Conservation (phyloP, 2,888 invertebrate species). For the Caenorhabditis zanzibari region DNA sequence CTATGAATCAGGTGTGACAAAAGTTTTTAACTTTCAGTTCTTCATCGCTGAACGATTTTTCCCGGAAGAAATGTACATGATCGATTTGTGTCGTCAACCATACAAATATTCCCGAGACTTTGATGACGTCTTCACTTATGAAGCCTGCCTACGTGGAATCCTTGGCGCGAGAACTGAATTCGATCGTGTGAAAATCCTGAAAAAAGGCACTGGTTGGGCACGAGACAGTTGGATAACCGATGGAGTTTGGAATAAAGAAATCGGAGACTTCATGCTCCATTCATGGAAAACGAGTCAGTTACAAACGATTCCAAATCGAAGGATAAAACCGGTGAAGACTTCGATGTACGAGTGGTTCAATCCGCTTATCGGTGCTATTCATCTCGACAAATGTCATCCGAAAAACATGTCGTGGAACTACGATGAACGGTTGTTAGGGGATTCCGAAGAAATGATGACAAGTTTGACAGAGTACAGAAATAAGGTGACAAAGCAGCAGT, state of each 20-base stretch:
- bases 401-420: constrained; percentile 61
- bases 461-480: constrained; percentile 45
- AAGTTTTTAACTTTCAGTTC: too few species aligned
- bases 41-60: constrained; percentile 63
- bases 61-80: constrained; percentile 46
- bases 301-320: constrained; percentile 33
- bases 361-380: constrained; percentile 58
- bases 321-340: constrained; percentile 29
- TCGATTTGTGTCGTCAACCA: constrained; percentile 56
- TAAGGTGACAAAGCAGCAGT: constrained; percentile 45
- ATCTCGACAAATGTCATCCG: constrained; percentile 60
- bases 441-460: constrained; percentile 47
- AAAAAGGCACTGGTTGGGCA: constrained; percentile 71
- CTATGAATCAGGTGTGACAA: too few species aligned
- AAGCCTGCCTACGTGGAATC: constrained; percentile 74
- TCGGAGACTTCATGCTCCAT: constrained; percentile 71
- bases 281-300: constrained; percentile 65
- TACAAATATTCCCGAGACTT: constrained; percentile 70
- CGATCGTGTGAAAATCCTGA: constrained; percentile 63
- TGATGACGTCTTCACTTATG: constrained; percentile 74
- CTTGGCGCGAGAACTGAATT: constrained; percentile 71
- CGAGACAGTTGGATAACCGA: constrained; percentile 70
- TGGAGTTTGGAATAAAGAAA: constrained; percentile 63
- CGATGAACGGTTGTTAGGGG: constrained; percentile 43
- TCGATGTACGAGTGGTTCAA: constrained; percentile 62